phyloP scores from a whole-genome alignment of 2,797 vertebrate species.

The Mormyrops attenuatus region DNA sequence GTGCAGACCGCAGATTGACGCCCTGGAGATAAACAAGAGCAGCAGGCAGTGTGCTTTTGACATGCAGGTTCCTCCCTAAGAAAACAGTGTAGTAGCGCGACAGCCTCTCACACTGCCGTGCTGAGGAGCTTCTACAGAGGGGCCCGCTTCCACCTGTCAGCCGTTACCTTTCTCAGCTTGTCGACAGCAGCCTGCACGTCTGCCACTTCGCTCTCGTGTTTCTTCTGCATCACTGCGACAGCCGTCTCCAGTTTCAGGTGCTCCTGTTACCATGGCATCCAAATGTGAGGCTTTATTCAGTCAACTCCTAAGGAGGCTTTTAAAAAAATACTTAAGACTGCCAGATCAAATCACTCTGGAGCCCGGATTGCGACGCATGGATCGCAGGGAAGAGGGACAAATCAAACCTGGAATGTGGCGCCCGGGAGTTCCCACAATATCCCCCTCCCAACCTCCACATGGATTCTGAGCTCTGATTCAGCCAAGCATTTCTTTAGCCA shows the following conservation, averaged over 20 bases:
- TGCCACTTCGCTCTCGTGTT: slow-evolving; percentile 53
- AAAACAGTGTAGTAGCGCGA: neutral
- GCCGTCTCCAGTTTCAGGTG: slow-evolving; percentile 54
- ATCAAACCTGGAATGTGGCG: neutral
- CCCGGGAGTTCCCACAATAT: neutral
- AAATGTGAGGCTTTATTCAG: slow-evolving; percentile 36
- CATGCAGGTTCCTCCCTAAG: neutral
- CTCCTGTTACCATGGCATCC: slow-evolving; percentile 54
- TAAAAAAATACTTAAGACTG: slow-evolving; percentile 38
- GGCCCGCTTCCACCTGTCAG: neutral
- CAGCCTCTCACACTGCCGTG: neutral
- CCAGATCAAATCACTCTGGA: neutral
- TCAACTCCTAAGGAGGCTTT: slow-evolving; percentile 47
- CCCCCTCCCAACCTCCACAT: neutral
- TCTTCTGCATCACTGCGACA: slow-evolving; percentile 52
- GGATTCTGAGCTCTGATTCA: neutral
- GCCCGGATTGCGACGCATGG: too few relatives aligned
- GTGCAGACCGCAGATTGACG: neutral
- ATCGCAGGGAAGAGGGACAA: neutral
- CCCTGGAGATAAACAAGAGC: neutral
- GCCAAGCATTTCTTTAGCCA: neutral
- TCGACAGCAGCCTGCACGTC: slow-evolving; percentile 58
- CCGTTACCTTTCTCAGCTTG: slow-evolving; percentile 53
- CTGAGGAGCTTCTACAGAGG: neutral
- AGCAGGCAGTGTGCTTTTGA: neutral